phyloP scores from a whole-genome alignment of 2,888 invertebrate genomes.

The Carterocephalus palaemon region DNA sequence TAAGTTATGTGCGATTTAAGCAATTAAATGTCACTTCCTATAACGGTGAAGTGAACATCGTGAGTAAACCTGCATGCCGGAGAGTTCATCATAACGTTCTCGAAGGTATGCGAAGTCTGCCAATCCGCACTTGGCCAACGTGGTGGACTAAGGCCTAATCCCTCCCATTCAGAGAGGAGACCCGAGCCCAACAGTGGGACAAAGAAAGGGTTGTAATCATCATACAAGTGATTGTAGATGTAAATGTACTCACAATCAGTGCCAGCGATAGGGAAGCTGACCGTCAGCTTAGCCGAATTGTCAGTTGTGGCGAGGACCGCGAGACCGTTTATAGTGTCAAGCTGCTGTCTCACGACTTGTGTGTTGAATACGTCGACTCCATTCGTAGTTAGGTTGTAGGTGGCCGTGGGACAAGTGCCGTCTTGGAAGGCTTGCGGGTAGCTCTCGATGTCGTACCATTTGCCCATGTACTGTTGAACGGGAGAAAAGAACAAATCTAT shows the following conservation, averaged over 20 bases:
- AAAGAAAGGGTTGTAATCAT: no score
- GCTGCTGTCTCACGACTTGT: slow-evolving; percentile 49
- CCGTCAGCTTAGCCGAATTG: slow-evolving; percentile 51
- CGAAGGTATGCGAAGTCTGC: no score
- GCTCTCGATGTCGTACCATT: slow-evolving; percentile 60
- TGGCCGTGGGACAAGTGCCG: slow-evolving; percentile 55
- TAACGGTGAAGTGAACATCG: no score
- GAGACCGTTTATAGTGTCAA: slow-evolving; percentile 47
- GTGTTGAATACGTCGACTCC: slow-evolving; percentile 53
- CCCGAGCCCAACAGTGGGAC: no score
- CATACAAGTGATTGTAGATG: not conserved
- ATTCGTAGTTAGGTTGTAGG: slow-evolving; percentile 41
- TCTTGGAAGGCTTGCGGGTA: slow-evolving; percentile 58
- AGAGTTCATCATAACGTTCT: no score
- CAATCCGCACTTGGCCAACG: no score
- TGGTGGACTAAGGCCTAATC: no score
- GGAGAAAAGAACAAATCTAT: not conserved
- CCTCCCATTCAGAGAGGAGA: no score
- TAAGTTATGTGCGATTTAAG: no score
- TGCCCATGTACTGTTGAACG: slow-evolving; percentile 47
- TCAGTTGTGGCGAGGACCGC: slow-evolving; percentile 45
- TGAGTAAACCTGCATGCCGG: no score
- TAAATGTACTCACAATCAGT: slow-evolving; percentile 40
- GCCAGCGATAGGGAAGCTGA: slow-evolving; percentile 51
- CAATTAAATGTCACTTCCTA: no score